Percentiles rank a stretch among this genome's conserved stretches.
These are phyloP conservation scores for Drosophila navojoa DNA, from an alignment of 1,140 invertebrate species.

Conservation along the genomic window DNA sequence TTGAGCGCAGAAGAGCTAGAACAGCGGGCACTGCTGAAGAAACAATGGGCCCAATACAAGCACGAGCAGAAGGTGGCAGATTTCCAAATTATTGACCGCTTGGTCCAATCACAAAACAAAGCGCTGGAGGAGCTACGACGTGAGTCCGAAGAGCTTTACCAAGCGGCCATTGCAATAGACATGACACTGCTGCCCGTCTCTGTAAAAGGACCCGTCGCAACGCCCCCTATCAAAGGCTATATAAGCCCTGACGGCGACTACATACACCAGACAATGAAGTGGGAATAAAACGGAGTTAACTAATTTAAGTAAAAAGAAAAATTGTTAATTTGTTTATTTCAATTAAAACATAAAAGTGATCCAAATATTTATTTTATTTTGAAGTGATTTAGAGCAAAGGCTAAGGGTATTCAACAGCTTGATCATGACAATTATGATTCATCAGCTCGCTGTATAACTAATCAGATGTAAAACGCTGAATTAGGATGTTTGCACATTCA, in stretches of 20 bases:
- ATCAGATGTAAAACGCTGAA: too few relatives aligned
- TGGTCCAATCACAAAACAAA: slow-evolving; percentile 88
- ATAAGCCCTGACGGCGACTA: slow-evolving; percentile 93
- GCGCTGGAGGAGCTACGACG: slow-evolving; percentile 90
- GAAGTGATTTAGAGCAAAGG: too few relatives aligned
- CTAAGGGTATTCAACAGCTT: too few relatives aligned
- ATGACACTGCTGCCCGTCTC: slow-evolving; percentile 87
- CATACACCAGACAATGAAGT: slow-evolving; percentile 91
- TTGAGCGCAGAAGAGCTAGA: slow-evolving; percentile 85
- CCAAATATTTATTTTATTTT: background rate
- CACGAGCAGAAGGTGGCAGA: slow-evolving; percentile 86
- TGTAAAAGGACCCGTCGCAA: slow-evolving; percentile 88
- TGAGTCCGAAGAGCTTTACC: slow-evolving; percentile 92
- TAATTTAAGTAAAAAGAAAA: slow-evolving; percentile 23
- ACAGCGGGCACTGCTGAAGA: slow-evolving; percentile 86
- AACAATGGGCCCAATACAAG: slow-evolving; percentile 90
- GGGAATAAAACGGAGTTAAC: slow-evolving; percentile 84
- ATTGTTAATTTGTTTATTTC: slow-evolving; percentile 44
- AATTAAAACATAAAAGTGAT: slow-evolving; percentile 33
- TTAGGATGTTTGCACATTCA: background rate
- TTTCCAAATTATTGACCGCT: slow-evolving; percentile 87
- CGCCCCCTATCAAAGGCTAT: slow-evolving; percentile 92
- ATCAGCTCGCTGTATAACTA: too few relatives aligned
- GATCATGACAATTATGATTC: background rate
- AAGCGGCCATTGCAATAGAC: slow-evolving; percentile 92